Evolutionary conservation across 2,797 vertebrate species (phyloP).

Genomic region (Chaenodraco wilsoni): DNA sequence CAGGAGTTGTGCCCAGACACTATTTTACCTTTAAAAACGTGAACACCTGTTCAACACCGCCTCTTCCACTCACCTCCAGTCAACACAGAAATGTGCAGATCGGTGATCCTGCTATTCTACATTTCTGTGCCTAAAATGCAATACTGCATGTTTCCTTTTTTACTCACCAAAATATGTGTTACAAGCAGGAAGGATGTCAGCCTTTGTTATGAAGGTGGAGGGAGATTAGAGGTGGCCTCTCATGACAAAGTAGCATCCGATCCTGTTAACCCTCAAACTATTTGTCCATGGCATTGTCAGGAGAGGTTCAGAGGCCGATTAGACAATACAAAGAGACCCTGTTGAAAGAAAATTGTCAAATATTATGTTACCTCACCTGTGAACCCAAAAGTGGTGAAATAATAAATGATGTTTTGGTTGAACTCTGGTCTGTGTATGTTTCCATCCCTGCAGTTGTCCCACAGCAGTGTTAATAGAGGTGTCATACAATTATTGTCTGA

Average conservation of each 20-base stretch:
- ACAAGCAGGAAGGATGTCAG: conserved; percentile 39
- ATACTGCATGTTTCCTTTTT: conserved; percentile 28
- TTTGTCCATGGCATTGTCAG: conserved; percentile 17
- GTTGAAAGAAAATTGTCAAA: conserved; percentile 18
- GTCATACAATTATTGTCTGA: conserved; percentile 2
- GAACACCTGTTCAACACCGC: neutral
- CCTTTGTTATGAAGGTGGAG: conserved; percentile 44
- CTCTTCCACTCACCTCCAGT: no score
- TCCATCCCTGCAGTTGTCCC: neutral
- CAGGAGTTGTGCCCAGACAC: neutral
- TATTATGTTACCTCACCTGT: conserved; percentile 27
- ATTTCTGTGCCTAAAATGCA: conserved; percentile 21
- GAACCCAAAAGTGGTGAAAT: conserved; percentile 17
- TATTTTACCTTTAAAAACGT: conserved; percentile 27
- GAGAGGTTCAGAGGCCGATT: conserved; percentile 34
- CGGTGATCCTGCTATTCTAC: neutral
- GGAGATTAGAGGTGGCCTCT: conserved; percentile 45
- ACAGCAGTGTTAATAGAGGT: neutral
- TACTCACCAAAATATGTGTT: conserved; percentile 30
- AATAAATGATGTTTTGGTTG: conserved; percentile 17
- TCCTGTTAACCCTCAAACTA: conserved; percentile 27
- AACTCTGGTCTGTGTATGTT: neutral
- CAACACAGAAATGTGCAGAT: conserved; percentile 15
- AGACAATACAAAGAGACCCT: conserved; percentile 23
- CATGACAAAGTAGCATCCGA: conserved; percentile 39